phyloP scores from a whole-genome alignment of 2,113 vertebrate species.

The Ammospiza nelsoni region DNA sequence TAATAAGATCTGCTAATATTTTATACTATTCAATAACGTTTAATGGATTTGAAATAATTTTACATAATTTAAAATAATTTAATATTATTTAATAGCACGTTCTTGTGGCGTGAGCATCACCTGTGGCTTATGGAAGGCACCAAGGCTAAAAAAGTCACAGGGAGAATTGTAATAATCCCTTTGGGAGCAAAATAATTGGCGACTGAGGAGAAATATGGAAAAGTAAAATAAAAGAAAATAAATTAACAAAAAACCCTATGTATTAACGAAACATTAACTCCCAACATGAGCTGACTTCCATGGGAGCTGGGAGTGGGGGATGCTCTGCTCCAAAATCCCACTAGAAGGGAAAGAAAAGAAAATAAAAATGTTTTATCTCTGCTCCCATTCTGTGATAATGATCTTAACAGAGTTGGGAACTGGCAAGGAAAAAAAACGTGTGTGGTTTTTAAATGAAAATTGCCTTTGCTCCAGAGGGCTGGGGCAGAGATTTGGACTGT shows the following conservation, averaged over 20 bases:
- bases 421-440: not conserved
- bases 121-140: not conserved
- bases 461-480: not conserved
- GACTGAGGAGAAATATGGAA: not conserved
- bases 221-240: not conserved
- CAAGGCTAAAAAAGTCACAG: not conserved
- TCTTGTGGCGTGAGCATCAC: not conserved
- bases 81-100: not conserved
- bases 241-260: not conserved
- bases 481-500: not conserved
- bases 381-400: constrained; percentile 30
- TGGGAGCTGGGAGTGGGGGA: not conserved
- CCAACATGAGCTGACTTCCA: not conserved
- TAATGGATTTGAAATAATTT: not conserved
- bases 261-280: constrained; percentile 56
- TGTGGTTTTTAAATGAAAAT: not conserved
- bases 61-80: not conserved
- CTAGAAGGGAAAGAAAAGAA: not conserved
- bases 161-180: not conserved
- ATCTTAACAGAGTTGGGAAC: not conserved
- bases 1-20: not conserved
- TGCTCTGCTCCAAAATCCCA: not conserved
- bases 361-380: constrained; percentile 35
- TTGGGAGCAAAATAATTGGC: not conserved
- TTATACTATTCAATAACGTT: not conserved